Percentiles rank a stretch among this genome's conserved stretches.
phyloP scores from a whole-genome alignment of 2,888 invertebrate genomes.

The Adelphocoris suturalis region DNA sequence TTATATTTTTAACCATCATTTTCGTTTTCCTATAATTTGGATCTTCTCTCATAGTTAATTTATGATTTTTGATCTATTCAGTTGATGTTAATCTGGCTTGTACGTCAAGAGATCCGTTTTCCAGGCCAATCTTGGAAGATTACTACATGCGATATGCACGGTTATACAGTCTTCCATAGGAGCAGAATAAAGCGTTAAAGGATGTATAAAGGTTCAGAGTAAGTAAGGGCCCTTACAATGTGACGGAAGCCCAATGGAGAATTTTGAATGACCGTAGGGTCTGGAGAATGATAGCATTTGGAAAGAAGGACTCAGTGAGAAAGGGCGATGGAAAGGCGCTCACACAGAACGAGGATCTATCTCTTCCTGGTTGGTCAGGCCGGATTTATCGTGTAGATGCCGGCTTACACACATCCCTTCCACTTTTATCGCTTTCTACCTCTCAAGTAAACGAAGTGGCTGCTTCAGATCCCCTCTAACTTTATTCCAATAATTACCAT shows the following conservation, averaged over 20 bases:
- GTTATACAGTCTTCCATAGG: too few relatives aligned
- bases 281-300: conserved; percentile 15
- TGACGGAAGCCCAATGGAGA: not conserved
- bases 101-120: too few relatives aligned
- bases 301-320: conserved; percentile 19
- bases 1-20: too few relatives aligned
- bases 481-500: not conserved
- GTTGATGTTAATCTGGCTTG: too few relatives aligned
- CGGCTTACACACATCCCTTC: conserved; percentile 14
- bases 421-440: conserved; percentile 17
- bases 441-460: conserved; percentile 25
- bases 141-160: too few relatives aligned
- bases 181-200: too few relatives aligned
- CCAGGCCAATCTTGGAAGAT: too few relatives aligned
- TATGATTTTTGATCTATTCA: too few relatives aligned
- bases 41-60: too few relatives aligned
- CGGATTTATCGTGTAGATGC: not conserved
- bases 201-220: too few relatives aligned
- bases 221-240: too few relatives aligned
- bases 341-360: conserved; percentile 27
- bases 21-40: too few relatives aligned
- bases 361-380: conserved; percentile 28
- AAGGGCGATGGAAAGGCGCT: not conserved
- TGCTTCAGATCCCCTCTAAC: not conserved
- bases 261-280: not conserved